Percentiles rank a stretch among this genome's conserved stretches.
phyloP scores from a whole-genome alignment of 2,113 vertebrate genomes.

The Smithornis capensis region DNA sequence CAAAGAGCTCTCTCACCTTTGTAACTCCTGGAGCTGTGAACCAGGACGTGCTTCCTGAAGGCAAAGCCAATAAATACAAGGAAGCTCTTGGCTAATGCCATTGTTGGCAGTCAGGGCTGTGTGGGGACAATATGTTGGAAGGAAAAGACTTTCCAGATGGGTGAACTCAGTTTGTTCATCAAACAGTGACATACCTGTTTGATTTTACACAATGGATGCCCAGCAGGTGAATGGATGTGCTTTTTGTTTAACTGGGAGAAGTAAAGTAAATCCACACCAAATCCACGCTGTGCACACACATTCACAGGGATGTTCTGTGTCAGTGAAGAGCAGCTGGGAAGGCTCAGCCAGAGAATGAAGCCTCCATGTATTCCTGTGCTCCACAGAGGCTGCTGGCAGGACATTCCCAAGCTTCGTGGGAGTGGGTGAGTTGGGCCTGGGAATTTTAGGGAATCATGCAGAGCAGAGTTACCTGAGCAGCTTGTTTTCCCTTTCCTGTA shows the following conservation, averaged over 20 bases:
- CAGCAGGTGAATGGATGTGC: neutral
- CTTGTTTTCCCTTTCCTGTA: neutral
- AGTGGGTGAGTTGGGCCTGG: neutral
- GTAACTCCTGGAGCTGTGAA: neutral
- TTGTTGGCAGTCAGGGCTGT: neutral
- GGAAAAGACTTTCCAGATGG: neutral
- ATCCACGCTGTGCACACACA: neutral
- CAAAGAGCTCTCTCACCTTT: neutral
- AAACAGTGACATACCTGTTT: conserved; percentile 17
- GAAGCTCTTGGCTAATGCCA: neutral
- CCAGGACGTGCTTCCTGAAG: conserved; percentile 34
- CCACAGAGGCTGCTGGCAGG: neutral
- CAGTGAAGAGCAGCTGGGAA: neutral
- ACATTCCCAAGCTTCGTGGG: neutral
- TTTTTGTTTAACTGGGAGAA: neutral
- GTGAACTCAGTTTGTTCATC: neutral
- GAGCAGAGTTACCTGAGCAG: neutral
- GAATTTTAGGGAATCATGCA: neutral
- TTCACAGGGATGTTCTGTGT: neutral
- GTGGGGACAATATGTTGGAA: neutral
- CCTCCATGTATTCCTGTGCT: neutral
- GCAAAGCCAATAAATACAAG: neutral
- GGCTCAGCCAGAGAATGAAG: neutral
- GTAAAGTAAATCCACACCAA: neutral
- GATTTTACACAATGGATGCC: neutral